Evolutionary conservation across 2,797 vertebrate genomes (phyloP).

Genomic region (Holocentrus rufus): DNA sequence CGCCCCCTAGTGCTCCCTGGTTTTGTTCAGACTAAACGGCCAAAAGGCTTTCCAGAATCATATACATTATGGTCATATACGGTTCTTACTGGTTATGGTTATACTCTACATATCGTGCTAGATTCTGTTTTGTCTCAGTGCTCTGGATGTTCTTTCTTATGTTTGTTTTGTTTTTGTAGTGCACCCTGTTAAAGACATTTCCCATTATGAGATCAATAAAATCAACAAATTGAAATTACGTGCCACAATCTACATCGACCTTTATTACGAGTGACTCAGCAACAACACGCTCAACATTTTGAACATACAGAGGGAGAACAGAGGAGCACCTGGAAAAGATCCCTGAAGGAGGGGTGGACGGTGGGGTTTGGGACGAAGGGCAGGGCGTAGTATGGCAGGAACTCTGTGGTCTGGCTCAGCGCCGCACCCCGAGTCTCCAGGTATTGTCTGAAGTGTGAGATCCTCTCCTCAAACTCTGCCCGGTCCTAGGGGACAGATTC

Average conservation of each 20-base stretch:
- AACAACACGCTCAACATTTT: background rate
- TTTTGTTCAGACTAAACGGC: too few species aligned
- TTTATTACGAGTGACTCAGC: background rate
- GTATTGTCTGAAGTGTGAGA: constrained; percentile 88
- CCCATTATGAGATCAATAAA: too few species aligned
- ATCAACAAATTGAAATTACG: background rate
- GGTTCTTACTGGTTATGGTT: too few species aligned
- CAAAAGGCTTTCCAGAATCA: too few species aligned
- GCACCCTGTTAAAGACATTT: too few species aligned
- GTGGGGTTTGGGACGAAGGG: constrained; percentile 93
- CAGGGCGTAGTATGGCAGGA: constrained; percentile 95
- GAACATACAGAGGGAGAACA: background rate
- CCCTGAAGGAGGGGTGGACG: constrained; percentile 92
- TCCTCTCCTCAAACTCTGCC: constrained; percentile 86
- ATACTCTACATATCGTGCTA: too few species aligned
- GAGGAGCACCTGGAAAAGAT: constrained; percentile 89
- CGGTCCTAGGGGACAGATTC: constrained; percentile 80
- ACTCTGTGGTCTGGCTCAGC: constrained; percentile 92
- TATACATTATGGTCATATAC: too few species aligned
- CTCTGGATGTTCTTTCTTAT: background rate
- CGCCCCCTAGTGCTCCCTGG: too few species aligned
- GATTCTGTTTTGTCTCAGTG: too few species aligned
- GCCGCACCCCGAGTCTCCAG: constrained; percentile 92
- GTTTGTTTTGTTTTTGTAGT: background rate
- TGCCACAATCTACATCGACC: background rate